A percentile compares a stretch with the other conserved stretches of the same genome.
phyloP scores from a whole-genome alignment of 1,140 invertebrate species.

The Cyclina sinensis region DNA sequence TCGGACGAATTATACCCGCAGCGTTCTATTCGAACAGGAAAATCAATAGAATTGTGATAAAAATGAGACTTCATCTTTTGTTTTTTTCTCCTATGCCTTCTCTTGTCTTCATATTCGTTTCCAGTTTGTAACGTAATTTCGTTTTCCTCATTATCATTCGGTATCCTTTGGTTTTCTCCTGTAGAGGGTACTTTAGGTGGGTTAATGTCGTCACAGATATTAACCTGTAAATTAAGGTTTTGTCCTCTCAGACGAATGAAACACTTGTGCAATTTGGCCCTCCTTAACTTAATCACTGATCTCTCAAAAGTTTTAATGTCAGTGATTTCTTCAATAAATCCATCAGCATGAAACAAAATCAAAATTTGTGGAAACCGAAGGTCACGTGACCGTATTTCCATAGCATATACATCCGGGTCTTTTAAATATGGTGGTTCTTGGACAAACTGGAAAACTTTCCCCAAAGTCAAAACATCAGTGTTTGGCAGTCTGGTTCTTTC shows the following conservation, averaged over 20 bases:
- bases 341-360: background rate
- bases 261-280: background rate
- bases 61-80: background rate
- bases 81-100: background rate
- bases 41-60: background rate
- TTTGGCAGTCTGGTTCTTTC: background rate
- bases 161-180: background rate
- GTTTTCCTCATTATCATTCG: background rate
- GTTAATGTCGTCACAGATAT: background rate
- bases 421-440: conserved; percentile 13
- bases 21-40: background rate
- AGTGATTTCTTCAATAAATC: conserved; percentile 19
- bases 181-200: background rate
- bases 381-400: background rate
- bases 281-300: background rate
- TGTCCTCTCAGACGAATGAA: background rate
- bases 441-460: background rate
- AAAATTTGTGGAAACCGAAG: background rate
- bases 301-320: background rate
- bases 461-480: conserved; percentile 4
- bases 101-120: background rate
- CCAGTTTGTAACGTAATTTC: background rate
- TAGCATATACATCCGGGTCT: background rate
- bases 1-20: conserved; percentile 14
- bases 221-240: background rate